These are phyloP conservation scores for Aulostomus chinensis DNA, from an alignment of 2,797 vertebrate species.

Conservation along the genomic window DNA sequence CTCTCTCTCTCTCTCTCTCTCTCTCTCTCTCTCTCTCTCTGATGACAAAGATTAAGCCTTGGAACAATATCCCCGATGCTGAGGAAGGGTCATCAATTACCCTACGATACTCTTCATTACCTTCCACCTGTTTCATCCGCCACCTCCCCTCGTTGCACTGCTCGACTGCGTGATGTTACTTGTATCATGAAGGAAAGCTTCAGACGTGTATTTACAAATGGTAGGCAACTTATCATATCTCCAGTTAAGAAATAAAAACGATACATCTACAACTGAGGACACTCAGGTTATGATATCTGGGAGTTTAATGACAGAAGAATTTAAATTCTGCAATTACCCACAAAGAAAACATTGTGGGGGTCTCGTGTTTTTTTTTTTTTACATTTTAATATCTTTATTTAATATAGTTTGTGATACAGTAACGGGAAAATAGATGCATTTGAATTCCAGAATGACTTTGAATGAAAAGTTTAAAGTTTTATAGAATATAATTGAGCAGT, in stretches of 20 bases:
- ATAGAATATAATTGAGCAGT: too few species aligned
- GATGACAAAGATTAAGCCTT: constrained; percentile 78
- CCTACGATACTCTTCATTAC: constrained; percentile 76
- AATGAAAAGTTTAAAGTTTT: too few species aligned
- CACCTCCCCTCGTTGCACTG: constrained; percentile 41
- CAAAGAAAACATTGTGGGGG: not conserved
- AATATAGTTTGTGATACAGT: too few species aligned
- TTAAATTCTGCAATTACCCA: not conserved
- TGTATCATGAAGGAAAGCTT: constrained; percentile 30
- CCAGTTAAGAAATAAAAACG: not conserved
- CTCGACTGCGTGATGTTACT: constrained; percentile 16
- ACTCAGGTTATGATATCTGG: not conserved
- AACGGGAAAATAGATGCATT: too few species aligned
- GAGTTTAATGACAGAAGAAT: too few species aligned
- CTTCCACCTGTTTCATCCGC: constrained; percentile 76
- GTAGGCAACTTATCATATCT: not conserved
- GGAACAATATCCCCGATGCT: constrained; percentile 73
- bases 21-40: constrained; percentile 40
- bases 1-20: constrained; percentile 14
- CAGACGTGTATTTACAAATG: constrained; percentile 12
- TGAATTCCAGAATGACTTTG: too few species aligned
- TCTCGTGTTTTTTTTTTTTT: not conserved
- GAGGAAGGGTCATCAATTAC: constrained; percentile 78
- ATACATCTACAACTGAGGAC: not conserved
- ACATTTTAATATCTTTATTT: not conserved